Base-by-base conservation (phyloP, 37 sponge, comb jelly and placozoan genomes). In the Ephydatia muelleri region DNA sequence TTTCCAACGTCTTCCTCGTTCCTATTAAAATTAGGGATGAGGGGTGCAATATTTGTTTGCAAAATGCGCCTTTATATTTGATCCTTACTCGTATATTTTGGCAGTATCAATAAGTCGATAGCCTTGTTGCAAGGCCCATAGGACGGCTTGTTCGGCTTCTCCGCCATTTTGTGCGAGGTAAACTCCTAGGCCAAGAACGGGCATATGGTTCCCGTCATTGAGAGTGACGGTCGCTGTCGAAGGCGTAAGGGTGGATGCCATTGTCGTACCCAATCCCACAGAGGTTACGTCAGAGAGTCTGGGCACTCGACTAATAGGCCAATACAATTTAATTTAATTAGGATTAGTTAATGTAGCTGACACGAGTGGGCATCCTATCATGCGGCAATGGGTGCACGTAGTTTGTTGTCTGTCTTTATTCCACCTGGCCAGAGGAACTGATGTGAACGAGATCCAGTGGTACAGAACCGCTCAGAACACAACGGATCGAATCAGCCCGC, bases 31-130 rank as follows among this genome's bases (percentile, higher is more conserved):
- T 70, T 25, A 47, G 21, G 38, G 6, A 33, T 37, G 47, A 43
- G 47, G 47, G 4, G 47, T 8, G 47, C 8, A 4, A 43, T 8
- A 8, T 11, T 43, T 43, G 47, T 43, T 43, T 43, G n/a, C n/a
- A n/a, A n/a, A n/a, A n/a, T n/a, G n/a, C n/a, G n/a, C n/a, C n/a
- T n/a, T n/a, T n/a, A n/a, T n/a, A 67, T 68, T 66, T 37, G 38
- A 65, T 79, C 13, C 77, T 83, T 67, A 88, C 88, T 38, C 66
- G 75, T 95, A 95, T 0, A 82, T 65, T 26, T 85, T 35, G 31
- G 93, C 93, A 23, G 93, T 95, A 73, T 95, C 95, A 25, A 95
- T 67, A 65, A 89, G 85, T 43, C 93, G 72, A 83, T 89, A 92
- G 22, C 95, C 93, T 43, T 33, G 65, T 47, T 92, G 37, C 12